phyloP scores from a whole-genome alignment of 2,888 invertebrate genomes.

The Folsomia candida region DNA sequence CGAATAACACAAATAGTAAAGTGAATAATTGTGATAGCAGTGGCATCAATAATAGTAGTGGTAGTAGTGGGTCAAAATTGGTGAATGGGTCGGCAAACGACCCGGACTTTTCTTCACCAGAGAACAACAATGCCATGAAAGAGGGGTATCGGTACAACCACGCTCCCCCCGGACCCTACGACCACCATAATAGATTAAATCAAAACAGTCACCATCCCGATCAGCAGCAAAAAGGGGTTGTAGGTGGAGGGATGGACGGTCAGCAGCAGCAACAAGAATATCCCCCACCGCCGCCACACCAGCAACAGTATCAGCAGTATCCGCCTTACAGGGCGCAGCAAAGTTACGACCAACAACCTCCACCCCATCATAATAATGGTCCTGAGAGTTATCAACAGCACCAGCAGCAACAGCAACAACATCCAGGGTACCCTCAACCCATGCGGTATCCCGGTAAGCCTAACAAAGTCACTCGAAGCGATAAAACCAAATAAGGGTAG shows the following conservation, averaged over 20 bases:
- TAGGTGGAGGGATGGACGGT: not conserved
- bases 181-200: too few relatives aligned
- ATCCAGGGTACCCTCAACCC: slow-evolving; percentile 39
- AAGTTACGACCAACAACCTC: slow-evolving; percentile 41
- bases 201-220: not conserved
- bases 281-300: slow-evolving; percentile 33
- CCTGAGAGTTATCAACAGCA: slow-evolving; percentile 40
- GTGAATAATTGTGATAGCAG: slow-evolving; percentile 16
- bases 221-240: not conserved
- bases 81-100: slow-evolving; percentile 4
- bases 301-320: slow-evolving; percentile 39
- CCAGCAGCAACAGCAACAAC: slow-evolving; percentile 42
- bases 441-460: slow-evolving; percentile 50
- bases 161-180: slow-evolving; percentile 13
- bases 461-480: slow-evolving; percentile 2
- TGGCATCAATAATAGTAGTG: not conserved
- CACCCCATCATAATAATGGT: slow-evolving; percentile 41
- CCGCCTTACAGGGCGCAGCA: slow-evolving; percentile 44
- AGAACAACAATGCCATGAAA: slow-evolving; percentile 21
- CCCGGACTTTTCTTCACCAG: slow-evolving; percentile 1
- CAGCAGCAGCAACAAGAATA: slow-evolving; percentile 37
- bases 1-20: slow-evolving; percentile 1
- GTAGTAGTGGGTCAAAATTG: not conserved
- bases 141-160: slow-evolving; percentile 16
- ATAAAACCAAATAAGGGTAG: not conserved